Evolutionary conservation across 2,113 vertebrate species (phyloP).

Genomic region (Lophius piscatorius): DNA sequence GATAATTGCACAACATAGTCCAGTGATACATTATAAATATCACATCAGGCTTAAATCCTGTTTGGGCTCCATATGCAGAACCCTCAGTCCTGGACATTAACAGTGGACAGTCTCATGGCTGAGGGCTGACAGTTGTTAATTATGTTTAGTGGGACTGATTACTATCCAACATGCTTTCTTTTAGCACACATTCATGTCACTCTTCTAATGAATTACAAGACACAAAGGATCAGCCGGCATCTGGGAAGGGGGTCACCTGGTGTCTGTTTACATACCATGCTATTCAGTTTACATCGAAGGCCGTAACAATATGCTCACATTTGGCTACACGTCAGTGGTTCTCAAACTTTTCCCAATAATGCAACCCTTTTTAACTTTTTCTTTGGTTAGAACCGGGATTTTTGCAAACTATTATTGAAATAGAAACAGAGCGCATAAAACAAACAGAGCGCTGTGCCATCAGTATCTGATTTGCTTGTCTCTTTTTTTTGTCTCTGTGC

Average conservation of each 20-base stretch:
- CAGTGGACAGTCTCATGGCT: slow-evolving; percentile 45
- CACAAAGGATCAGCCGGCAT: slow-evolving; percentile 50
- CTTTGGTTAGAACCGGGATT: too few species aligned
- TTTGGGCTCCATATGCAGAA: slow-evolving; percentile 18
- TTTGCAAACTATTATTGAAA: too few species aligned
- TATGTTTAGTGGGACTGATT: slow-evolving; percentile 69
- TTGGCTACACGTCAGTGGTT: not conserved
- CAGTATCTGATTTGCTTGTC: too few species aligned
- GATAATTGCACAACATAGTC: too few species aligned
- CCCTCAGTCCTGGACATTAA: slow-evolving; percentile 11
- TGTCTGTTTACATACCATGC: slow-evolving; percentile 39
- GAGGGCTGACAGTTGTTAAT: slow-evolving; percentile 65
- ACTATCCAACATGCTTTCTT: slow-evolving; percentile 61
- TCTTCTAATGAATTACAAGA: slow-evolving; percentile 64
- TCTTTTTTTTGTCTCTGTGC: too few species aligned
- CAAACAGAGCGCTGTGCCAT: too few species aligned
- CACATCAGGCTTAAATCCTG: slow-evolving; percentile 3
- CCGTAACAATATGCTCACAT: slow-evolving; percentile 2
- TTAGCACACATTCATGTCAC: slow-evolving; percentile 53
- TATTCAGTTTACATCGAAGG: slow-evolving; percentile 15
- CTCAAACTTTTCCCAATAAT: too few species aligned
- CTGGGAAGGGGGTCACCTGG: slow-evolving; percentile 19
- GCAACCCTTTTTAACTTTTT: too few species aligned
- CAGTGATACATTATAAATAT: not conserved
- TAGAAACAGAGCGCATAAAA: too few species aligned